phyloP scores from a whole-genome alignment of 2,797 vertebrate genomes.

The Sarcoramphus papa region DNA sequence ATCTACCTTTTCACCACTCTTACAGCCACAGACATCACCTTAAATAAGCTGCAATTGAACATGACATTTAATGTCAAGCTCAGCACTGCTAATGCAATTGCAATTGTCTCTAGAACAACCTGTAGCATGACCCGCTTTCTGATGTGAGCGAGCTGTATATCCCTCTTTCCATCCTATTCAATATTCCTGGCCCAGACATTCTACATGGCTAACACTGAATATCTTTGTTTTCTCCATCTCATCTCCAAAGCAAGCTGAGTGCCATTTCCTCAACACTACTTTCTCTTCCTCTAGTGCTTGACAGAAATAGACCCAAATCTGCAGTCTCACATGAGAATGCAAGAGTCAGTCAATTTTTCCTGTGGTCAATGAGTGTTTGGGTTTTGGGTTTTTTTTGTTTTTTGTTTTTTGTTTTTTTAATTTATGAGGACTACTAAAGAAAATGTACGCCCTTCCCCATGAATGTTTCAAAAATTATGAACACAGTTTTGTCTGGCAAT shows the following conservation, averaged over 20 bases:
- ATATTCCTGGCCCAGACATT: neutral
- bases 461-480: neutral
- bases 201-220: neutral
- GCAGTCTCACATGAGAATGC: neutral
- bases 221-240: neutral
- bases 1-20: slow-evolving; percentile 47
- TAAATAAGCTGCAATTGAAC: slow-evolving; percentile 49
- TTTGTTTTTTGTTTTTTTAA: neutral
- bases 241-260: neutral
- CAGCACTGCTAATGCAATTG: slow-evolving; percentile 45
- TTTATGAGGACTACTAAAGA: neutral
- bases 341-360: neutral
- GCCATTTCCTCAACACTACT: neutral
- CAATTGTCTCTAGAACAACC: neutral
- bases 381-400: neutral
- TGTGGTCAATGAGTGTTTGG: no score
- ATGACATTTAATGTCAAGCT: slow-evolving; percentile 46
- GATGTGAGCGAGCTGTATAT: neutral
- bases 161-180: neutral
- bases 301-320: neutral
- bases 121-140: neutral
- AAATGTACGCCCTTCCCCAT: neutral
- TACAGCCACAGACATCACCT: slow-evolving; percentile 33
- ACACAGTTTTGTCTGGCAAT: neutral
- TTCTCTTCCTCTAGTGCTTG: neutral